Percentiles rank a stretch among this genome's conserved stretches.
Evolutionary conservation across 37 sponge, comb jelly and placozoan species (phyloP).

Genomic region (Bolinopsis microptera): DNA sequence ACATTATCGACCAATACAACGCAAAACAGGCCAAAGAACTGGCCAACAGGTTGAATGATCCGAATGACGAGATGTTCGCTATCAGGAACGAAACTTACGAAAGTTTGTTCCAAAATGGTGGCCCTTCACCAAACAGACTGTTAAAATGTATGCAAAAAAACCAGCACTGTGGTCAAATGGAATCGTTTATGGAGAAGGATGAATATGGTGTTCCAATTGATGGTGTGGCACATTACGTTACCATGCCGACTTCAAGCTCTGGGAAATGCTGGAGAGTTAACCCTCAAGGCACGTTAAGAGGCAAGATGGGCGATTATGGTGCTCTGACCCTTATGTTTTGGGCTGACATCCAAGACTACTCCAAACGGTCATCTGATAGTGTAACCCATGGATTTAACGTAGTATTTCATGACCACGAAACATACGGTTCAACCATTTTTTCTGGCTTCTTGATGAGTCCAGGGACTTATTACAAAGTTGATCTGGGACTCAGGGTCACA

Average conservation of each 20-base stretch:
- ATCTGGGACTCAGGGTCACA: neutral
- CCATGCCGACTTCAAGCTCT: neutral
- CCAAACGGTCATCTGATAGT: neutral
- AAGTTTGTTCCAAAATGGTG: neutral
- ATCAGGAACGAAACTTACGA: neutral
- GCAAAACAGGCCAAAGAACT: neutral
- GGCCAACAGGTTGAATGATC: neutral
- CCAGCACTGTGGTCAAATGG: neutral
- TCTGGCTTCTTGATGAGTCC: neutral
- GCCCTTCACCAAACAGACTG: neutral
- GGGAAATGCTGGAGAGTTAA: constrained; percentile 25
- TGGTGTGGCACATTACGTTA: too few species aligned
- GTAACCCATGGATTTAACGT: neutral
- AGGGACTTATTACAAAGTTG: constrained; percentile 11
- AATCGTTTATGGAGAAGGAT: neutral
- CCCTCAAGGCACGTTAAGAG: neutral
- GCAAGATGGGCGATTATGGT: constrained; percentile 16
- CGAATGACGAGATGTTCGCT: neutral
- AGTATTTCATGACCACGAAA: neutral
- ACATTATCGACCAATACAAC: neutral
- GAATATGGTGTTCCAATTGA: too few species aligned
- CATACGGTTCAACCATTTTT: neutral
- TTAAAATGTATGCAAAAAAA: neutral
- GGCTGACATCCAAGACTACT: constrained; percentile 28
- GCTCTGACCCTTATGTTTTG: neutral